Conservation (phyloP, 2,888 invertebrate genomes). For the Noctuana brunneofusca region DNA sequence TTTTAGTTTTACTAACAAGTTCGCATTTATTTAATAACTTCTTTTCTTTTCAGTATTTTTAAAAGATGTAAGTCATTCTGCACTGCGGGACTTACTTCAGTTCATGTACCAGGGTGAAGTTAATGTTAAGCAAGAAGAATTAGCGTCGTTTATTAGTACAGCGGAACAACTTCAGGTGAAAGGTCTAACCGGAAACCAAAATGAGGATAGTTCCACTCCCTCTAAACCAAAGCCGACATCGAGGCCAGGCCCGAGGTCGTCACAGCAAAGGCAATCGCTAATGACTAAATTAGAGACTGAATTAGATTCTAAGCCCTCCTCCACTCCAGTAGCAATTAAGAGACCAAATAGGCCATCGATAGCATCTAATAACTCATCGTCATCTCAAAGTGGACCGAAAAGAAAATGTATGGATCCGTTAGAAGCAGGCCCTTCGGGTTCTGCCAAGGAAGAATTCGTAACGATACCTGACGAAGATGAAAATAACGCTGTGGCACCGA, state of each 20-base stretch:
- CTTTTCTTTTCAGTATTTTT: slow-evolving; percentile 83
- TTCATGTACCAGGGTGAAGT: slow-evolving; percentile 89
- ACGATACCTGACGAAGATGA: slow-evolving; percentile 81
- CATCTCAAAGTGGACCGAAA: slow-evolving; percentile 83
- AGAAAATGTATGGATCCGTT: slow-evolving; percentile 84
- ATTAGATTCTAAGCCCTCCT: slow-evolving; percentile 85
- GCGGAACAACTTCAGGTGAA: slow-evolving; percentile 88
- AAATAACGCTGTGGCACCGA: slow-evolving; percentile 84
- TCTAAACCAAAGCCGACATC: slow-evolving; percentile 83
- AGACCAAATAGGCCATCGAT: slow-evolving; percentile 85
- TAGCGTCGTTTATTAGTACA: slow-evolving; percentile 88
- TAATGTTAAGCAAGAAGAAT: slow-evolving; percentile 88
- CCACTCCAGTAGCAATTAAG: slow-evolving; percentile 84
- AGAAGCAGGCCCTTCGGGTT: slow-evolving; percentile 84
- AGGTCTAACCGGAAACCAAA: slow-evolving; percentile 86
- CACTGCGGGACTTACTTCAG: slow-evolving; percentile 86
- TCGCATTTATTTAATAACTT: slow-evolving; percentile 21
- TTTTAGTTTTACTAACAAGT: slow-evolving; percentile 16
- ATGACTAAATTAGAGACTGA: slow-evolving; percentile 85
- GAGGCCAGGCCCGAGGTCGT: slow-evolving; percentile 85
- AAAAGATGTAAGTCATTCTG: slow-evolving; percentile 87
- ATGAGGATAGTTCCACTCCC: slow-evolving; percentile 82
- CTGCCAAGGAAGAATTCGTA: slow-evolving; percentile 79
- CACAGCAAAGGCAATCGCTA: slow-evolving; percentile 84
- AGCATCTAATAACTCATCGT: slow-evolving; percentile 83